phyloP scores from a whole-genome alignment of 2,797 vertebrate genomes.

The Enoplosus armatus region DNA sequence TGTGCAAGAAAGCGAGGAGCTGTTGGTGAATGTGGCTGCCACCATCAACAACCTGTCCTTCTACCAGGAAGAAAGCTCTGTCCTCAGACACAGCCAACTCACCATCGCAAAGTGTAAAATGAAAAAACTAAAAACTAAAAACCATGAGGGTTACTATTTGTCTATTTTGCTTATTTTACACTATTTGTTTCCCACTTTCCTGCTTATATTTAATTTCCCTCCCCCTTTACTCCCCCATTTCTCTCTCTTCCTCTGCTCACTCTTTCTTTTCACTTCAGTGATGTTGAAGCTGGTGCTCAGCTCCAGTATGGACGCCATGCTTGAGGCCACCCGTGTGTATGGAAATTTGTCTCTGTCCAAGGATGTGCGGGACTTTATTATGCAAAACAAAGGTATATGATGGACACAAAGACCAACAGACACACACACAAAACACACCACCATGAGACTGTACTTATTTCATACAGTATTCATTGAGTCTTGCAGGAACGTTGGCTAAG shows the following conservation, averaged over 20 bases:
- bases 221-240: no score
- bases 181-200: no score
- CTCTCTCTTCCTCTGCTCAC: neutral
- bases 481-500: neutral
- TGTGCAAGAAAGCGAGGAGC: constrained; percentile 89
- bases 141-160: no score
- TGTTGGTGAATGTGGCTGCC: constrained; percentile 90
- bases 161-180: no score
- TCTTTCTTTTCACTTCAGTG: constrained; percentile 76
- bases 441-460: neutral
- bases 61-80: constrained; percentile 88
- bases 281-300: constrained; percentile 91
- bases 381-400: constrained; percentile 88
- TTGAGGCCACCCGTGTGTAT: constrained; percentile 93
- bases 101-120: constrained; percentile 87
- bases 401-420: constrained; percentile 7
- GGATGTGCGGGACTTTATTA: constrained; percentile 91
- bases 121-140: neutral
- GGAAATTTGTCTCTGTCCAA: constrained; percentile 92
- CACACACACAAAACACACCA: neutral
- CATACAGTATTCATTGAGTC: neutral
- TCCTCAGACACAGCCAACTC: constrained; percentile 83
- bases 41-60: constrained; percentile 96
- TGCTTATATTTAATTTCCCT: no score
- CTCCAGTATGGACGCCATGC: constrained; percentile 89